Percentiles rank a stretch among this genome's conserved stretches.
These are phyloP conservation scores for Cololabis saira DNA, from an alignment of 2,113 vertebrate genomes.

Conservation along the genomic window DNA sequence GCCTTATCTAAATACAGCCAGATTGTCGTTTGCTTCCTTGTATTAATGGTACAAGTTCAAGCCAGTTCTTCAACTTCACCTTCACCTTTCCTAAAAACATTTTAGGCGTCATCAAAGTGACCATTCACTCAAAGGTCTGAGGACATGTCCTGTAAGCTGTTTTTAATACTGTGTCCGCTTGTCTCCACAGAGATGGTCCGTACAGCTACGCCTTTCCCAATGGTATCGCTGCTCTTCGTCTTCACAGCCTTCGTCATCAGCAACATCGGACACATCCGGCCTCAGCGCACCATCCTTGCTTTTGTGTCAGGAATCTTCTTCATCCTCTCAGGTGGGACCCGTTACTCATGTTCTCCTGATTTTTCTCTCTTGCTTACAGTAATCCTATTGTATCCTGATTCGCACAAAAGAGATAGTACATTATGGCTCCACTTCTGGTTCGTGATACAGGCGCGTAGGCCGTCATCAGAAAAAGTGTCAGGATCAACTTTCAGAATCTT, in stretches of 20 bases:
- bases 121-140: slow-evolving; percentile 2
- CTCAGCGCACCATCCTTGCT: slow-evolving; percentile 95
- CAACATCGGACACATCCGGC: slow-evolving; percentile 95
- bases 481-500: background rate
- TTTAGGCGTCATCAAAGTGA: background rate
- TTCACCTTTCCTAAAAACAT: background rate
- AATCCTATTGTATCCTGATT: slow-evolving; percentile 39
- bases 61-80: too few species aligned
- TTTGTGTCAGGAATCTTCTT: slow-evolving; percentile 99
- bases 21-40: too few species aligned
- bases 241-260: slow-evolving; percentile 97
- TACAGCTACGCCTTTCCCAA: slow-evolving; percentile 94
- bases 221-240: slow-evolving; percentile 98
- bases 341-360: slow-evolving; percentile 40
- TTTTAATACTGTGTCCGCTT: slow-evolving; percentile 31
- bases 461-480: slow-evolving; percentile 27
- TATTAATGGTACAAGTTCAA: too few species aligned
- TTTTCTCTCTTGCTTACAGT: slow-evolving; percentile 22
- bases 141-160: slow-evolving; percentile 7
- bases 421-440: slow-evolving; percentile 55
- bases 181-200: slow-evolving; percentile 91
- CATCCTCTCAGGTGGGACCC: slow-evolving; percentile 90
- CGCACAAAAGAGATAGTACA: slow-evolving; percentile 39
- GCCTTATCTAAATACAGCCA: too few species aligned
- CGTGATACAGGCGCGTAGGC: slow-evolving; percentile 32